These are phyloP conservation scores for Heteromormyrus szaboi DNA, from an alignment of 2,797 vertebrate species.

Conservation along the genomic window DNA sequence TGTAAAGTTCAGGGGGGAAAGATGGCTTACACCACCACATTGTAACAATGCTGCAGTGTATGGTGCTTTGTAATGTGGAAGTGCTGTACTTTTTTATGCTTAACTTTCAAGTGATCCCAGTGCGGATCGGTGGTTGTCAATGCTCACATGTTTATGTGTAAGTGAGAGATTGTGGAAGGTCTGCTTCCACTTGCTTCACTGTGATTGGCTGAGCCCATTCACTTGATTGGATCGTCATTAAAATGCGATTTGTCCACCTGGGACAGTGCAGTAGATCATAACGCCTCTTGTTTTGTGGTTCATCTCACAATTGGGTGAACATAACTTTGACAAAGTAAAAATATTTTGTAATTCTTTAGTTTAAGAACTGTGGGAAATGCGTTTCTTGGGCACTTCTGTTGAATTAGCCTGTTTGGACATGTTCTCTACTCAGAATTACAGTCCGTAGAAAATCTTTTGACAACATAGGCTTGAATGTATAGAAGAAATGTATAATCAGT, in stretches of 20 bases:
- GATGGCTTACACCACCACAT: not conserved
- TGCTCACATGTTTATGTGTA: conserved; percentile 11
- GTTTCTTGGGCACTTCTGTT: not conserved
- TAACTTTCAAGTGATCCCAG: conserved; percentile 9
- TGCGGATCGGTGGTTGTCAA: not conserved
- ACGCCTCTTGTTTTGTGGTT: not conserved
- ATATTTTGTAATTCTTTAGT: not conserved
- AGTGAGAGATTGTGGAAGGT: conserved; percentile 11
- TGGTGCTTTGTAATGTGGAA: not conserved
- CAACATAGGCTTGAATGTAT: not conserved
- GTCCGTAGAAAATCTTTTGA: not conserved
- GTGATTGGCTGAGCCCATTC: conserved; percentile 15
- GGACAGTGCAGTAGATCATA: conserved; percentile 10
- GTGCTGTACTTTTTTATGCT: not conserved
- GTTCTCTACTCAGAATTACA: not conserved
- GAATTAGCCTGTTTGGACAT: not conserved
- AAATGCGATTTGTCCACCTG: conserved; percentile 27
- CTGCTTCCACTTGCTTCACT: not conserved
- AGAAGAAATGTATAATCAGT: not conserved
- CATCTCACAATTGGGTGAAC: not conserved
- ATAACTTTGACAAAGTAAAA: not conserved
- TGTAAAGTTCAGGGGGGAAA: conserved; percentile 25
- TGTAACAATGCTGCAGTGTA: conserved; percentile 2
- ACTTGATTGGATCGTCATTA: conserved; percentile 3
- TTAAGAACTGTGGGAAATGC: not conserved